Evolutionary conservation across 2,113 vertebrate species (phyloP).

Genomic region (Chauna torquata): DNA sequence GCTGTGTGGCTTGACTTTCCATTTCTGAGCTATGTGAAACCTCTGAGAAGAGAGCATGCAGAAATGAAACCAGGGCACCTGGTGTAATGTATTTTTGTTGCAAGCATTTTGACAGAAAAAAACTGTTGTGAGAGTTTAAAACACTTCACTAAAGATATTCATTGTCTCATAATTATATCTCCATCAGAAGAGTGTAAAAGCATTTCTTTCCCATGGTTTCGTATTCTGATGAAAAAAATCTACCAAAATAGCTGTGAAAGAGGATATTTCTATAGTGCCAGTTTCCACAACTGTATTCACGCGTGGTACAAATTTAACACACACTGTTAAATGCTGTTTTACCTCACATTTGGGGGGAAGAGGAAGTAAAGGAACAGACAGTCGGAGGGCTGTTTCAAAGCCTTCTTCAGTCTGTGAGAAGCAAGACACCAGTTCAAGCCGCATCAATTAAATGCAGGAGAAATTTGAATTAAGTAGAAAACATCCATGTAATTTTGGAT

Average conservation of each 20-base stretch:
- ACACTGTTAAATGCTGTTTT: not conserved
- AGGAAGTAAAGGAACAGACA: not conserved
- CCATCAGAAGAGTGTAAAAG: not conserved
- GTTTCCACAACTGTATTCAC: not conserved
- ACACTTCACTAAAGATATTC: not conserved
- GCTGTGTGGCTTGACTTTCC: constrained; percentile 26
- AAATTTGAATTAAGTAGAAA: not conserved
- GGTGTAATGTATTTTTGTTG: constrained; percentile 48
- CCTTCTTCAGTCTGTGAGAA: not conserved
- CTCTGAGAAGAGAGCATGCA: constrained; percentile 8
- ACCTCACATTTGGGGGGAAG: not conserved
- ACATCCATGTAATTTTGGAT: not conserved
- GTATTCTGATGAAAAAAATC: not conserved
- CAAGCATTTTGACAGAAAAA: constrained; percentile 15
- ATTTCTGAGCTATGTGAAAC: constrained; percentile 47
- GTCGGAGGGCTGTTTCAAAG: not conserved
- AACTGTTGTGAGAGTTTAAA: constrained; percentile 9
- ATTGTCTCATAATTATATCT: not conserved
- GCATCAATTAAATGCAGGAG: not conserved
- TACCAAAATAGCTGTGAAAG: not conserved
- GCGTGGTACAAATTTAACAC: not conserved
- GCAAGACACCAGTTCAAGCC: not conserved
- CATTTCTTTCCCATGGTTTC: not conserved
- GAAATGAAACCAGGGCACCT: constrained; percentile 63
- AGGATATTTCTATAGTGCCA: not conserved